Base-by-base conservation (phyloP, 2,888 invertebrate genomes). In the Linnaemya vulpina region DNA sequence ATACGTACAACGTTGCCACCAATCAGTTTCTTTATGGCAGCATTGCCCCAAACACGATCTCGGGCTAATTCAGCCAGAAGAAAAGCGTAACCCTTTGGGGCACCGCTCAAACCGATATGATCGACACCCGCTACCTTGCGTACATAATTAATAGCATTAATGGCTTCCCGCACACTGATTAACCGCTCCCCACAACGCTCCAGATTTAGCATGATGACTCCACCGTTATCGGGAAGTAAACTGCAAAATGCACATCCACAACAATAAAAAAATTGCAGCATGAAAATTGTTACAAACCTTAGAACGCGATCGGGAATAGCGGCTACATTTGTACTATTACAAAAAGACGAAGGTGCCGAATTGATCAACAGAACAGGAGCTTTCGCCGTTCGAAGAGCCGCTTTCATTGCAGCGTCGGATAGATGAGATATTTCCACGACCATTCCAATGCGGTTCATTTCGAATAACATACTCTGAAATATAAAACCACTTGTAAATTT, bases 261-360 rank as follows among this genome's bases (percentile, higher is more conserved):
- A 3, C 5, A 43, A n/a, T 13, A 20, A 35, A 3, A 30, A 55
- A 15, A 22, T 11, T 17, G 38, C 1, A 25, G n/a, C 13, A 51
- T 1, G 40, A 7, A 22, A 22, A n/a, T 15, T 15, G n/a, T 30
- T 0, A 58, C 86, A 65, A 83, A 92, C 92, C 92, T 91, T 87
- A 97, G 94, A 82, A 96, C 94, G 90, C 97, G 96, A 92, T 98
- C 98, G 67, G 97, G 97, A 88, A 98, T 97, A 13, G 91, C 89
- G 22, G 92, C 92, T 92, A 98, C 97, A 89, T 97, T 94, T 87
- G 95, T 95, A 87, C 96, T 90, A 81, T 95, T 94, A 89, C 95
- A 95, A 35, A 95, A 90, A 0, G 94, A 93, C 79, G 94, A 93
- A 15, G 95, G 95, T 1, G 94, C 94, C 10, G 95, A 94, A 89